Base-by-base conservation (phyloP, 2,888 invertebrate species). In the Epirrhoe tristata region DNA sequence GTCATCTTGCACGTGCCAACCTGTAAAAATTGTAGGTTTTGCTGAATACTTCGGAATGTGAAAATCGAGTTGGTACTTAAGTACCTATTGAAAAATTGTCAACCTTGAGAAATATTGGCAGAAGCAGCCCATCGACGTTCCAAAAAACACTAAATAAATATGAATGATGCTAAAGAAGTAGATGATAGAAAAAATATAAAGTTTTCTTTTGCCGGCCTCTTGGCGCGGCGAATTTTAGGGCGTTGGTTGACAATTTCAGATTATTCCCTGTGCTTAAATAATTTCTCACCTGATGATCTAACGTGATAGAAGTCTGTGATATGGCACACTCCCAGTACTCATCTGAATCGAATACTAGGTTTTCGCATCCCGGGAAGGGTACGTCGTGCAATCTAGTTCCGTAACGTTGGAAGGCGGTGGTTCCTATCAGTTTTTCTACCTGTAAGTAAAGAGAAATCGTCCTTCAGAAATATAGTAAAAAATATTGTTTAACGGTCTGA, bases 1-100 rank as follows among this genome's bases (percentile, higher is more conserved):
- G 96, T 96, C 97, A 97, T 97, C 87, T 95, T 96, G 73, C 96
- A 96, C 0, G 96, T 96, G 14, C 96, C 96, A 16, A 94, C 94
- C 86, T 95, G 93, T 5, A 72, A 58, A 34, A 43, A 4, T 36
- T 36, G 36, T 36, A 10, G 10, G 6, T 36, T 8, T 32, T 46
- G 24, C 17, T 51, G 24, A 55, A 53, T 39, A 39, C 2, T 39
- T 39, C 36, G 8, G 36, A 7, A 39, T 39, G 36, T 10, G 36
- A 8, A 39, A 3, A 39, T 39, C 10, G 8, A 36, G 36, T 6
- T 36, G 36, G n/a, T n/a, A n/a, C n/a, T n/a, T n/a, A 36, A 6
- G 36, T 36, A 7, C 2, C 36, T 36, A 36, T 5, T 39, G 5
- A 32, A 66, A 73, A 74, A 46, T 31, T 6, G 46, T n/a, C n/a